Percentiles rank a stretch among this genome's conserved stretches.
Conservation (phyloP, 2,113 vertebrate genomes). For the Patagioenas fasciata region DNA sequence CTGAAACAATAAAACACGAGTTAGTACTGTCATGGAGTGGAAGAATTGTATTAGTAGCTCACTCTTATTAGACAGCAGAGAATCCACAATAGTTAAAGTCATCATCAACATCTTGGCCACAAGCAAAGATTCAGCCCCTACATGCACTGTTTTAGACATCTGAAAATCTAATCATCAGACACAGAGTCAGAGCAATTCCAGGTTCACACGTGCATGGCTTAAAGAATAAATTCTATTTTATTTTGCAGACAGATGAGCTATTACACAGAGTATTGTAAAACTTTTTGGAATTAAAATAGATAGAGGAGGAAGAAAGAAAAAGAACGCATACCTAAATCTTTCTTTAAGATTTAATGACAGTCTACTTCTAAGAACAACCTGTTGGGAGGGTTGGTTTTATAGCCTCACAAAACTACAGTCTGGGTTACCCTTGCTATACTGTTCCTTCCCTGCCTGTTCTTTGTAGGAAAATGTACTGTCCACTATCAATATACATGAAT, state of each 20-base stretch:
- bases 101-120: not conserved
- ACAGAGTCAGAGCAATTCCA: not conserved
- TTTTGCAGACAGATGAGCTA: conserved; percentile 8
- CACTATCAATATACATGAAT: conserved; percentile 49
- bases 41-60: not conserved
- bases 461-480: not conserved
- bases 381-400: conserved; percentile 1
- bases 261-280: not conserved
- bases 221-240: not conserved
- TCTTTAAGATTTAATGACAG: not conserved
- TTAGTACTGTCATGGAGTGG: not conserved
- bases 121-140: not conserved
- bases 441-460: not conserved
- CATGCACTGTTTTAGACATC: not conserved
- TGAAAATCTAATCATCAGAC: not conserved
- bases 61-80: not conserved
- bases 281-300: conserved; percentile 32
- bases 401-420: not conserved
- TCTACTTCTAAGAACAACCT: not conserved
- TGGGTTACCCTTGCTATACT: not conserved
- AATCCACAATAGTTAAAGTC: not conserved
- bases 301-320: not conserved
- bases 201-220: not conserved
- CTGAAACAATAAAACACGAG: not conserved
- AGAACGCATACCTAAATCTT: conserved; percentile 29